Base-by-base conservation (phyloP, 2,797 vertebrate species). In the Melanotaenia nigrans region DNA sequence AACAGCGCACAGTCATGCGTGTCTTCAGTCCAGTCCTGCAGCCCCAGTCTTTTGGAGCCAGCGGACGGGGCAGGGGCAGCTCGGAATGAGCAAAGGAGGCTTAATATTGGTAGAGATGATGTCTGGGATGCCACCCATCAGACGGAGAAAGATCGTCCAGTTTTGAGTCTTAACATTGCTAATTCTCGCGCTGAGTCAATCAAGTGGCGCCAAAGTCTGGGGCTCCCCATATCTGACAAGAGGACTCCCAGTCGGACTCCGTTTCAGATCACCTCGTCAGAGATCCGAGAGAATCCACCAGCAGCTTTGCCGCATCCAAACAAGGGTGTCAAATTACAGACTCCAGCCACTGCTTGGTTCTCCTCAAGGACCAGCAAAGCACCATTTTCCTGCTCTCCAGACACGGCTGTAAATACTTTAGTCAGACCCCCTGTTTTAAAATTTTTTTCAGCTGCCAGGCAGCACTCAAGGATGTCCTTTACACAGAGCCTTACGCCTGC, bases 181-280 rank as follows among this genome's bases (percentile, higher is more conserved):
- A 75, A 76, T 61, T 85, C 87, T 62, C 82, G 61, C 51, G 85
- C 84, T 0, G 89, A 89, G 70, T 83, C 93, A 3, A 85, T 85
- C 58, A 91, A 90, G 68, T 91, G 91, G 89, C 89, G 84, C 62
- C 90, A 90, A 68, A 90, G 92, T 82, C 73, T 93, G n/a, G 90
- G 89, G 59, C 87, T 92, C 30, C 90, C 91, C 40, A 67, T 78
- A 1, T 72, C 79, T 11, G 88, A 90, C 30, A 22, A 67, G 0
- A 86, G 71, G 68, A 69, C 83, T 64, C 60, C 79, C 11, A 83
- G 72, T 77, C 87, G 84, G 61, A 83, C 85, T 79, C 63, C 82
- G 38, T 94, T 94, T 87, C 88, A 87, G 22, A 86, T 92, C 81
- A 89, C 87, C 67, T 78, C 91, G 18, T 86, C 90, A 38, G 91